A percentile compares a stretch with the other conserved stretches of the same genome.
phyloP scores from a whole-genome alignment of 1,140 invertebrate species.

The Drosophila leontia region DNA sequence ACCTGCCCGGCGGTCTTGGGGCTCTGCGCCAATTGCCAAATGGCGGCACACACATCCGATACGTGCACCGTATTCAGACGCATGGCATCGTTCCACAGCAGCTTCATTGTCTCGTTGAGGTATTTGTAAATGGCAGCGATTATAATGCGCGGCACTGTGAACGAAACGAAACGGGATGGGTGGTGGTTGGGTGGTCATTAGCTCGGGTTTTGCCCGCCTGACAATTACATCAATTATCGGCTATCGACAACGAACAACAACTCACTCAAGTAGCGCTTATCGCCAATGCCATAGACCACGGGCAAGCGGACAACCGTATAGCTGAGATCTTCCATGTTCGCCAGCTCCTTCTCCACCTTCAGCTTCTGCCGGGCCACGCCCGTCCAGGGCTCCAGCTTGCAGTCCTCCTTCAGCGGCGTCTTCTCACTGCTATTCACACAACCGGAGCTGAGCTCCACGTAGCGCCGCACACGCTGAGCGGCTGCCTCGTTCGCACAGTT shows the following conservation, averaged over 20 bases:
- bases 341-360: constrained; percentile 92
- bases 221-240: constrained; percentile 39
- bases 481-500: constrained; percentile 93
- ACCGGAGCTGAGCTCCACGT: constrained; percentile 94
- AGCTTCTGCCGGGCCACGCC: constrained; percentile 93
- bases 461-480: constrained; percentile 88
- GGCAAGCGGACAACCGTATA: constrained; percentile 93
- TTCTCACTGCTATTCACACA: constrained; percentile 93
- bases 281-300: constrained; percentile 94
- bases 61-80: constrained; percentile 96
- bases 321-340: constrained; percentile 87
- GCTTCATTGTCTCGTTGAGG: constrained; percentile 95
- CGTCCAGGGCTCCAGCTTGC: constrained; percentile 92
- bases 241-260: constrained; percentile 25
- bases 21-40: constrained; percentile 87
- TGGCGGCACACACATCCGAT: constrained; percentile 91
- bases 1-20: constrained; percentile 87
- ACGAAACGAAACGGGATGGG: constrained; percentile 31
- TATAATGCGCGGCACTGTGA: constrained; percentile 91
- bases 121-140: constrained; percentile 95
- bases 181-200: constrained; percentile 18
- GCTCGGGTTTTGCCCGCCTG: constrained; percentile 30
- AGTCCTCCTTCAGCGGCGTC: constrained; percentile 90
- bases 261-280: constrained; percentile 93
- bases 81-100: constrained; percentile 94